A percentile compares a stretch with the other conserved stretches of the same genome.
phyloP scores from a whole-genome alignment of 2,797 vertebrate species.

The Potorous gilbertii region DNA sequence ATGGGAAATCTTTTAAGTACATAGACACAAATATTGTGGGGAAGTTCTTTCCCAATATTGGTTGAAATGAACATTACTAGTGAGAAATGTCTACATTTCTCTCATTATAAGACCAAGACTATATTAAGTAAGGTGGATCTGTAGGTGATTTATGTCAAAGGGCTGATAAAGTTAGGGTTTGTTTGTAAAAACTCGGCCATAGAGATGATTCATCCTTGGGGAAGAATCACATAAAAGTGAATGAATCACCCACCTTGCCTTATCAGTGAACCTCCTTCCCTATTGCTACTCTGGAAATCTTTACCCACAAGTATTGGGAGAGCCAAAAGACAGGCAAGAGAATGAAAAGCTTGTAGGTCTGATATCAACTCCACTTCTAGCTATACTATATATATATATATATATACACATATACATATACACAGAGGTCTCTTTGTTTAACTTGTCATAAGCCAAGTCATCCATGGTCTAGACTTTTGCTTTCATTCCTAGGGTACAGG shows the following conservation, averaged over 20 bases:
- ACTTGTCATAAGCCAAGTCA: constrained; percentile 1
- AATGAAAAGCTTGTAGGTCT: background rate
- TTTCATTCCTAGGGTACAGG: background rate
- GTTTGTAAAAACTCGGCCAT: background rate
- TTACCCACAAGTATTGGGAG: background rate
- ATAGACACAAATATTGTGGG: background rate
- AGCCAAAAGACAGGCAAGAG: background rate
- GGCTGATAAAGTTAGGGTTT: background rate
- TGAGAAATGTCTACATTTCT: background rate
- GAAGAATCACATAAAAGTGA: background rate
- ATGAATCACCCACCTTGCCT: background rate
- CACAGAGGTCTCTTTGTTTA: constrained; percentile 42
- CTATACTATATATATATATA: too few species aligned
- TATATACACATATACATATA: too few species aligned
- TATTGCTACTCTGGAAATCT: background rate
- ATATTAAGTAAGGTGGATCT: background rate
- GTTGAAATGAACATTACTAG: background rate
- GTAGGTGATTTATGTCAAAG: background rate
- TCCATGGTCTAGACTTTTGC: background rate
- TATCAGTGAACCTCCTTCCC: background rate
- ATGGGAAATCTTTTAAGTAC: background rate
- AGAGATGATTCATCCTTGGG: background rate
- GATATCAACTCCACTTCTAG: background rate
- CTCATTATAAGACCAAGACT: background rate
- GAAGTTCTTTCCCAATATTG: background rate